Evolutionary conservation across 2,888 invertebrate genomes (phyloP).

Genomic region (Drosophila demipolita): DNA sequence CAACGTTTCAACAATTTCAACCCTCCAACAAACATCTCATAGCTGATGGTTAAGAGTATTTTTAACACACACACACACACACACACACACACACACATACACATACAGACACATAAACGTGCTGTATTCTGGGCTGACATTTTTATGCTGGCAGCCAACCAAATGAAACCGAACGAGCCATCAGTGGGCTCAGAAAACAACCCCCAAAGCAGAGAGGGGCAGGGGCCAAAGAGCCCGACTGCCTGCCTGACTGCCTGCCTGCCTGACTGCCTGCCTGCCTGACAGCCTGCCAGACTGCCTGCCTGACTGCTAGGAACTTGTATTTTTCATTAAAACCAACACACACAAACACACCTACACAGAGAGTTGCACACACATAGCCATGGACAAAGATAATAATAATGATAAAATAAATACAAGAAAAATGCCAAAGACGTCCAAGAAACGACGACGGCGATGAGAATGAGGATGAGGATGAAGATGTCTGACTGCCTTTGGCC

Average conservation of each 20-base stretch:
- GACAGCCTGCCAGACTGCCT: not conserved
- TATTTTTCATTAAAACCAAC: constrained; percentile 66
- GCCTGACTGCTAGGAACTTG: constrained; percentile 38
- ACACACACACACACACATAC: constrained; percentile 20
- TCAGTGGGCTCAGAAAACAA: constrained; percentile 74
- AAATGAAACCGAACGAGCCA: constrained; percentile 74
- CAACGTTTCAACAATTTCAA: constrained; percentile 62
- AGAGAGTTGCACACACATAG: constrained; percentile 57
- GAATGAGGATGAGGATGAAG: constrained; percentile 10
- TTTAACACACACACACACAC: constrained; percentile 48
- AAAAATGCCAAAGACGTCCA: constrained; percentile 64
- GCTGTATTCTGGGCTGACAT: constrained; percentile 57
- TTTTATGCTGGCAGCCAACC: constrained; percentile 76
- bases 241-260: constrained; percentile 4
- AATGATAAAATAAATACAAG: constrained; percentile 83
- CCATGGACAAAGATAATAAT: constrained; percentile 84
- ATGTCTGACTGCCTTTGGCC: constrained; percentile 16
- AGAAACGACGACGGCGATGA: constrained; percentile 8
- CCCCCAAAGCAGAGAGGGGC: constrained; percentile 46
- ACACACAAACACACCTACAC: constrained; percentile 23
- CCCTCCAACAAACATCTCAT: constrained; percentile 60
- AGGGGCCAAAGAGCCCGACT: constrained; percentile 1
- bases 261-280: not conserved
- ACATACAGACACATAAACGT: constrained; percentile 12
- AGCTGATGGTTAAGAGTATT: constrained; percentile 77